These are phyloP conservation scores for Lathronympha strigana DNA, from an alignment of 2,888 invertebrate species.

Conservation along the genomic window DNA sequence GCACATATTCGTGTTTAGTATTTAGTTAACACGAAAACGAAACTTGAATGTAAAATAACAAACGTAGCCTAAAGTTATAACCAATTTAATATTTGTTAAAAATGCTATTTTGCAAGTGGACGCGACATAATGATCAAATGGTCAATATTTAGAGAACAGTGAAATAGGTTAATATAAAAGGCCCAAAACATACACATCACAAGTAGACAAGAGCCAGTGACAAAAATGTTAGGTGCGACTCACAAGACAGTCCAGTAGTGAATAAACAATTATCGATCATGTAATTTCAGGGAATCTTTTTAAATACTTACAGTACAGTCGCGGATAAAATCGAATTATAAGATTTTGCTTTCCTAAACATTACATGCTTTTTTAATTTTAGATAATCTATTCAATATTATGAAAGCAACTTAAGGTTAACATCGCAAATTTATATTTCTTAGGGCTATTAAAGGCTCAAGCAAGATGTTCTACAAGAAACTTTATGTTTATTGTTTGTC, in stretches of 20 bases:
- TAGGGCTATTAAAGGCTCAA: too few relatives aligned
- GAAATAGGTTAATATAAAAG: conserved; percentile 28
- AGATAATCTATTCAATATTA: too few relatives aligned
- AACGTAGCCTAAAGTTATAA: not conserved
- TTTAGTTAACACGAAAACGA: too few relatives aligned
- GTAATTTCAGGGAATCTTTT: not conserved
- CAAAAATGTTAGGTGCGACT: conserved; percentile 15
- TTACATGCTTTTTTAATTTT: too few relatives aligned
- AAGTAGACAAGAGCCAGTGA: conserved; percentile 21
- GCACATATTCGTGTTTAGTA: too few relatives aligned
- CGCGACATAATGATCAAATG: conserved; percentile 21
- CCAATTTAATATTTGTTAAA: not conserved
- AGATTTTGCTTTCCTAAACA: too few relatives aligned
- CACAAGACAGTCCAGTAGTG: conserved; percentile 20
- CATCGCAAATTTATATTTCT: too few relatives aligned
- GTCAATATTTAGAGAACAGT: conserved; percentile 8
- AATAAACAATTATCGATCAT: not conserved
- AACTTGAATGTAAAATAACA: not conserved
- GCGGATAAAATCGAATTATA: not conserved
- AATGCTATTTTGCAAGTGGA: conserved; percentile 6
- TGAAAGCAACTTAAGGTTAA: too few relatives aligned
- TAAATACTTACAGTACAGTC: not conserved
- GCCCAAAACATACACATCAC: conserved; percentile 12
- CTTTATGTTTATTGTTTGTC: too few relatives aligned
- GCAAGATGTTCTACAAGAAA: too few relatives aligned